These are phyloP conservation scores for Halictus quadricinctus DNA, from an alignment of 2,888 invertebrate species.

Conservation along the genomic window DNA sequence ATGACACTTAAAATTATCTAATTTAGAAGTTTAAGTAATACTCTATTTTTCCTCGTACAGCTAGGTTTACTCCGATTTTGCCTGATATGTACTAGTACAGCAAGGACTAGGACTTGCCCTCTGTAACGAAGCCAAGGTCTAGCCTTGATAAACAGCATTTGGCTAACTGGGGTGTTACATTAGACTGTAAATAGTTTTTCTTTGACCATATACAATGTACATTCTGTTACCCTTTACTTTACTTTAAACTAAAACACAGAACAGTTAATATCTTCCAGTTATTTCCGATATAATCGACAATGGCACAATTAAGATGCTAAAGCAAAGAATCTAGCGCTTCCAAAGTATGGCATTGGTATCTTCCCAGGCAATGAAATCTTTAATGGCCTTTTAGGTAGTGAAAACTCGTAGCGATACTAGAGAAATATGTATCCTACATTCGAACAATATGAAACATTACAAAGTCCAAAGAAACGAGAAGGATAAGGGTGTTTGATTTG, in stretches of 20 bases:
- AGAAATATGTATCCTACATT: constrained; percentile 68
- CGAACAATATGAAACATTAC: constrained; percentile 63
- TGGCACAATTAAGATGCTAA: constrained; percentile 30
- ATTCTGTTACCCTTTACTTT: constrained; percentile 2
- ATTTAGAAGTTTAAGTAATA: too few relatives aligned
- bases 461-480: constrained; percentile 42
- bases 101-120: too few relatives aligned
- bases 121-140: too few relatives aligned
- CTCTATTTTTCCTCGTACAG: too few relatives aligned
- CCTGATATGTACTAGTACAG: too few relatives aligned
- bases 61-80: too few relatives aligned
- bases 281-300: constrained; percentile 16
- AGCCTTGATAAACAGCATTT: too few relatives aligned
- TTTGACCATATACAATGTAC: not conserved
- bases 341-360: constrained; percentile 75
- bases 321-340: constrained; percentile 67
- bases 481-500: not conserved
- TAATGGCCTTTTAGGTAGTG: constrained; percentile 76
- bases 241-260: constrained; percentile 25
- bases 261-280: constrained; percentile 22
- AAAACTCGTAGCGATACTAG: constrained; percentile 68
- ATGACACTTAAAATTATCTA: too few relatives aligned
- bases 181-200: constrained; percentile 22
- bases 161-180: not conserved
- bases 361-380: constrained; percentile 74